Percentiles rank a stretch among this genome's conserved stretches.
These are phyloP conservation scores for Galeopsomyia nigrocyanea DNA, from an alignment of 2,888 invertebrate species.

Conservation along the genomic window DNA sequence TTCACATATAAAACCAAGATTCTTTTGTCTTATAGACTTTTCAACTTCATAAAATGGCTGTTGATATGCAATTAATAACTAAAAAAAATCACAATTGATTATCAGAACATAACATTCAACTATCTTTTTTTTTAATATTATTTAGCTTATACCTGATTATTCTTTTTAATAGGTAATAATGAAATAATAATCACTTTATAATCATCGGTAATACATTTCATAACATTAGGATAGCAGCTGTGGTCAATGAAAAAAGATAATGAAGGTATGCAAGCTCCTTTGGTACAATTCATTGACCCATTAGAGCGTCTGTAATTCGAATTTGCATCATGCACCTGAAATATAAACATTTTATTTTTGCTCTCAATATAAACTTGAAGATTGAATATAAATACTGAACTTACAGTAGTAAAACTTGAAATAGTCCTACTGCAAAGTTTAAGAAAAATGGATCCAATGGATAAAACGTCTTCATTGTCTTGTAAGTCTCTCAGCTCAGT, in stretches of 20 bases:
- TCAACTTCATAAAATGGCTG: constrained; percentile 19
- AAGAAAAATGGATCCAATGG: constrained; percentile 77
- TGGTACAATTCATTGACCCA: constrained; percentile 53
- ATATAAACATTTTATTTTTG: not conserved
- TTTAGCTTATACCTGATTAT: constrained; percentile 71
- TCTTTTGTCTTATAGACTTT: constrained; percentile 66
- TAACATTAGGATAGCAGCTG: constrained; percentile 87
- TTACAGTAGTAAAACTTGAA: constrained; percentile 19
- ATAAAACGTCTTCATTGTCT: constrained; percentile 64
- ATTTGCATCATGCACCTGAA: constrained; percentile 66
- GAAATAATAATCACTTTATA: constrained; percentile 71
- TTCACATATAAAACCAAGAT: constrained; percentile 71
- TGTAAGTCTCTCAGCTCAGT: constrained; percentile 61
- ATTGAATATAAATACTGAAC: not conserved
- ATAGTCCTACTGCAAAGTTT: constrained; percentile 25
- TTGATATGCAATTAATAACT: constrained; percentile 24
- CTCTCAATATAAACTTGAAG: not conserved
- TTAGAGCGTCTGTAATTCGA: constrained; percentile 49
- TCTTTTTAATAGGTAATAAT: constrained; percentile 77
- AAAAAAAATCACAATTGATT: constrained; percentile 16
- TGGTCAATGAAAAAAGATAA: constrained; percentile 88
- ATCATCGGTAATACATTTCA: constrained; percentile 72
- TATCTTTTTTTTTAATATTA: constrained; percentile 7
- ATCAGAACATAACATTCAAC: not conserved
- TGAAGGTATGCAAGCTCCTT: constrained; percentile 70